A percentile compares a stretch with the other conserved stretches of the same genome.
These are phyloP conservation scores for Tetragnatha versicolor DNA, from an alignment of 1,140 invertebrate genomes.

Conservation along the genomic window DNA sequence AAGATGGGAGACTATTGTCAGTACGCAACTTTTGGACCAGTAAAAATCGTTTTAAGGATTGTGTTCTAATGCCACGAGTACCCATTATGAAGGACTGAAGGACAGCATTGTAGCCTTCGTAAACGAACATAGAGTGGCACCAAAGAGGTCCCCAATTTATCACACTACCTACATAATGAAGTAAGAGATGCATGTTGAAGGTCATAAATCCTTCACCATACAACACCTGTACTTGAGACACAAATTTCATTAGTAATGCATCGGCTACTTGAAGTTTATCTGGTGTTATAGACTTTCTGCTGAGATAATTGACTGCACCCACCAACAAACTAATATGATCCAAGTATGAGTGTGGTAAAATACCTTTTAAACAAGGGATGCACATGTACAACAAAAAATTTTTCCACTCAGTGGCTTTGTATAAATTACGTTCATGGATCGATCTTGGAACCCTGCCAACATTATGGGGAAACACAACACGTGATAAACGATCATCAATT, in stretches of 20 bases:
- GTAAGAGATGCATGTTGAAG: no score
- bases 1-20: neutral
- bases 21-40: neutral
- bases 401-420: neutral
- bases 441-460: neutral
- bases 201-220: conserved; percentile 1
- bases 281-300: neutral
- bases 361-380: no score
- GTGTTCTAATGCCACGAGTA: neutral
- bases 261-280: neutral
- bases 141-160: no score
- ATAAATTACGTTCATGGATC: neutral
- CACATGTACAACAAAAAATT: neutral
- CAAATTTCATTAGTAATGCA: neutral
- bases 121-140: no score
- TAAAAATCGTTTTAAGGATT: neutral
- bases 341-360: no score
- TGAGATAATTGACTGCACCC: neutral
- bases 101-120: neutral
- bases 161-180: no score
- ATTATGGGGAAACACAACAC: neutral
- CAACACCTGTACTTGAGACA: neutral
- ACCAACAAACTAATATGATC: no score
- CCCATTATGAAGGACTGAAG: neutral
- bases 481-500: no score